Base-by-base conservation (phyloP, 2,888 invertebrate genomes). In the Dryobotodes eremita region DNA sequence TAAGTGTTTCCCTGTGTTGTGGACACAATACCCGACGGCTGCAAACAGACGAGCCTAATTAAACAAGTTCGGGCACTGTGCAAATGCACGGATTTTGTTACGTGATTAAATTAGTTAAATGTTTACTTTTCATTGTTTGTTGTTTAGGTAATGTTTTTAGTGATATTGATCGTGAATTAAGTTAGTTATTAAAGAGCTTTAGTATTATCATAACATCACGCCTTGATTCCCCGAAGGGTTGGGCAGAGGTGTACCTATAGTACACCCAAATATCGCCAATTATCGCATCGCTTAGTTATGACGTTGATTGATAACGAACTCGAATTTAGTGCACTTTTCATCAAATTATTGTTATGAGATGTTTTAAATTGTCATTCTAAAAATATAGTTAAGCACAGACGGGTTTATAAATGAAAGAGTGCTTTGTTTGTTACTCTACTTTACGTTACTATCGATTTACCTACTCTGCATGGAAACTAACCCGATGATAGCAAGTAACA, bases 71-170 rank as follows among this genome's bases (percentile, higher is more conserved):
- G 69, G 66, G 55, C 71, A 23, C 69, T 78, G 59, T 31, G 71
- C 87, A 85, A 88, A 87, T 78, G 81, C 53, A 75, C 53, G 73
- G 72, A 68, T 82, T 88, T 88, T 85, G 85, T 87, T 81, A 66
- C 71, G 70, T n/a, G 66, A 86, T 86, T 72, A 88, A 77, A 75
- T 82, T 72, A 70, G 55, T 74, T 73, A 57, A 84, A 83, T 75
- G 66, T 84, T 83, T 84, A 31, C 73, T 68, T 65, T 71, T 50
- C 46, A 13, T n/a, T 77, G 74, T 77, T 71, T 79, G 26, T 42
- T 36, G 61, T 69, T 71, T 53, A 31, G 13, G 31, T 75, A 11
- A 17, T 71, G 42, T 71, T 83, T 82, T 26, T 2, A 6, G 48
- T 61, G 15, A 15, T 73, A 80, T 55, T 57, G 72, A 70, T 61